Evolutionary conservation across 2,113 vertebrate species (phyloP).

Genomic region (Fulica atra): DNA sequence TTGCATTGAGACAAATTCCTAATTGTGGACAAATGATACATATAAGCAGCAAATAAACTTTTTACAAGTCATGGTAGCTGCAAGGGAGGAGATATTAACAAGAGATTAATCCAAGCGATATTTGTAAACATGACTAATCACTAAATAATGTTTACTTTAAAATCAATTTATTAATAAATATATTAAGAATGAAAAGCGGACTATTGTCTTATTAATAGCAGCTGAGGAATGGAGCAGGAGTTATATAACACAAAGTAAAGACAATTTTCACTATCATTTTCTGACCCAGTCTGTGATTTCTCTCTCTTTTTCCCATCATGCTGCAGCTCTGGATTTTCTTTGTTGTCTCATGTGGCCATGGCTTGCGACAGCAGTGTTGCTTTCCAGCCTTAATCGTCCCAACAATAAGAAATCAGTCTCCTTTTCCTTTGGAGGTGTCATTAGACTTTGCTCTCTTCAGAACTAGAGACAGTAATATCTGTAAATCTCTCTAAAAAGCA

Average conservation of each 20-base stretch:
- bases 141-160: not conserved
- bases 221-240: not conserved
- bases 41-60: not conserved
- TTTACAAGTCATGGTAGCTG: not conserved
- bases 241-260: not conserved
- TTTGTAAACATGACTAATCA: not conserved
- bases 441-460: not conserved
- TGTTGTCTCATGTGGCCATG: rapidly evolving
- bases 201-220: not conserved
- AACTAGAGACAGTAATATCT: not conserved
- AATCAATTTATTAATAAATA: not conserved
- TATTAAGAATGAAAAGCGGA: not conserved
- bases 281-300: not conserved
- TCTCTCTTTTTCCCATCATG: not conserved
- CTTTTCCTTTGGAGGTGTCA: not conserved
- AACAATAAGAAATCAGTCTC: not conserved
- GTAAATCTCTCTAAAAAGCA: not conserved
- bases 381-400: not conserved
- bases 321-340: not conserved
- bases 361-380: not conserved
- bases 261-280: not conserved
- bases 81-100: not conserved
- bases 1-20: not conserved
- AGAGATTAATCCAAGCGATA: not conserved
- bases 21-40: not conserved